Base-by-base conservation (phyloP, 2,797 vertebrate species). In the Thaleichthys pacificus region DNA sequence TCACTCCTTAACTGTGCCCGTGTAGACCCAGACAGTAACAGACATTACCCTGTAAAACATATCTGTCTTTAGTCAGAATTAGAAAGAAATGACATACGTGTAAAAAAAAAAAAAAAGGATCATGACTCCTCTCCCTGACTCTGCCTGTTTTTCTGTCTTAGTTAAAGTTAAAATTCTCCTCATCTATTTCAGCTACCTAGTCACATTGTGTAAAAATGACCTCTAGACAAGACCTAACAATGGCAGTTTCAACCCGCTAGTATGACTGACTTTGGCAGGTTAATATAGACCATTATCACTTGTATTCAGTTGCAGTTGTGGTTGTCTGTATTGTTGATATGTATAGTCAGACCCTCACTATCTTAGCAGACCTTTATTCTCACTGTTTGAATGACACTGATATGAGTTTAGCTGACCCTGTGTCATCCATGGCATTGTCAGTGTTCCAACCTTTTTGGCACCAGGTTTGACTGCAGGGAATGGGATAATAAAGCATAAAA, bases 371-470 rank as follows among this genome's bases (percentile, higher is more conserved):
- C 11, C 12, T 42, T 0, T 42, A 14, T 47, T 47, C 42, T 47
- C 42, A 47, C 56, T n/a, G 3, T 35, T 4, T 17, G 35, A 61
- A 66, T 28, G 22, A 61, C 21, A 66, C 12, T 19, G 51, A 69
- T 61, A 4, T 56, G 22, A 0, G 24, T 32, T 56, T 22, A 80
- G 70, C 56, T 71, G 21, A 68, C 61, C 3, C 49, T 38, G 38
- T 66, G n/a, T 66, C 47, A 68, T 32, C 21, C 56, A 56, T 67
- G 17, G 5, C 12, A 54, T 54, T 56, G 74, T 73, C 9, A 65
- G 71, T 73, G 15, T 66, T 82, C 38, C 12, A 35, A 49, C 70
- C 26, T 49, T 73, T 80, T 79, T 84, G 81, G 82, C 79, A 82
- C 57, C 71, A 70, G 75, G 81, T 32, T 71, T 80, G 65, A 77